Evolutionary conservation across 2,888 invertebrate genomes (phyloP), one percentile per base, ranked within the genome.

Genomic region (Limnephilus auricula): DNA sequence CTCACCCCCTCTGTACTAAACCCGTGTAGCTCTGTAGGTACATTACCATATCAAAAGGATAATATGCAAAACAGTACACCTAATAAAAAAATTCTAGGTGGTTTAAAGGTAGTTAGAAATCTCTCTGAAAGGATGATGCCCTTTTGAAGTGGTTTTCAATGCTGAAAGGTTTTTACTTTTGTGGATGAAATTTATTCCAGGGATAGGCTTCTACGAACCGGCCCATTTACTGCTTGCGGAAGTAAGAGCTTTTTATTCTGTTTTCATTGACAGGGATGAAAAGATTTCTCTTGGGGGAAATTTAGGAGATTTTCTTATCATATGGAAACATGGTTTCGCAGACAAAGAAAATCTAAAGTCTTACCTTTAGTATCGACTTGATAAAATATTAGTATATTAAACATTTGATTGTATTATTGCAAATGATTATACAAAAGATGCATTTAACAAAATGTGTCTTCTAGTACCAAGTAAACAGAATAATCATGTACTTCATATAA

Each of bases 231-330:
- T 34, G 34, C 82, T 82, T 82, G 82, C 37, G 82, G 82, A 82
- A 34, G 82, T 82, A 9, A 37, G 15, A 82, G 82, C 82, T 82
- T 82, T 82, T 82, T 82, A 82, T 82, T 82, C 82, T 82, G 82
- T 82, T 82, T 82, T 82, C 82, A 82, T 82, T 82, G 82, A 82
- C 34, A 82, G 34, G 82, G 82, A 82, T 82, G 82, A 82, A 82
- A 82, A 82, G 82, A 37, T 82, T 82, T 34, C 34, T 82, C 37
- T 2, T 10, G 34, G 12, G 34, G 82, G 15, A 82, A 34, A 82
- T 82, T 82, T 82, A 34, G 32, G 25, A 34, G 32, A 82, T 82
- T 82, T 82, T 82, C 32, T 82, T 37, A 34, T 34, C 32, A 82
- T 25, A 65, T 65, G 65, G 65, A 65, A 65, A 65, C 65, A 65